phyloP scores from a whole-genome alignment of 2,797 vertebrate species.

The Mallotus villosus region DNA sequence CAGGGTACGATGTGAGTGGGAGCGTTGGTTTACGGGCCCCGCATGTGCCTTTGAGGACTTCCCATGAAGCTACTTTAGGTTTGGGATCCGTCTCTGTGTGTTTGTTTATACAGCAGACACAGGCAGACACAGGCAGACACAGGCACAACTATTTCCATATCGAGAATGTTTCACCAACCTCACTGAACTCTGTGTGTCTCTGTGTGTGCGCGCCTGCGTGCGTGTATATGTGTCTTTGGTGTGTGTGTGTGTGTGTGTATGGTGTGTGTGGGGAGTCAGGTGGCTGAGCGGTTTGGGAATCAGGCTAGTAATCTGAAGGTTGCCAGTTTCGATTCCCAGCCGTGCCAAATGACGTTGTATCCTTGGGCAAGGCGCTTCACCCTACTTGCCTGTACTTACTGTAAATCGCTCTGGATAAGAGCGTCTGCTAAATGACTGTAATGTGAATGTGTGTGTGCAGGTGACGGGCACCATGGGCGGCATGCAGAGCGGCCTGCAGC shows the following conservation, averaged over 20 bases:
- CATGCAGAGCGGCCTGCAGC: constrained; percentile 82
- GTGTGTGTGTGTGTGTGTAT: not conserved
- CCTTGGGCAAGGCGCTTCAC: too few species aligned
- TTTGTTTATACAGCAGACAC: not conserved
- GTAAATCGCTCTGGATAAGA: too few species aligned
- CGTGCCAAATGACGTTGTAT: too few species aligned
- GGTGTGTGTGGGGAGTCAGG: too few species aligned
- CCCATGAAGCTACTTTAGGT: not conserved
- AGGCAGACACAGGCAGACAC: not conserved
- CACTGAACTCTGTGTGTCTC: not conserved
- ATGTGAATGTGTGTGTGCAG: constrained; percentile 68
- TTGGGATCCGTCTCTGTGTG: not conserved
- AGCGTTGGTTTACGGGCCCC: not conserved
- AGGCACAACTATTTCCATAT: not conserved
- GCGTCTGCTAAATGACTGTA: too few species aligned
- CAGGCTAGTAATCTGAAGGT: too few species aligned
- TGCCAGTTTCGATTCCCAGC: too few species aligned
- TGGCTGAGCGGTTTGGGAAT: too few species aligned
- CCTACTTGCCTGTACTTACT: too few species aligned
- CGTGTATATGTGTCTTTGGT: not conserved
- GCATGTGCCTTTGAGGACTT: not conserved
- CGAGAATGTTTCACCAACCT: too few species aligned
- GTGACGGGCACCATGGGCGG: constrained; percentile 78
- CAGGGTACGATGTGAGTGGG: not conserved
- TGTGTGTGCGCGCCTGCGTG: not conserved